Evolutionary conservation across 2,113 vertebrate genomes (phyloP), one percentile per base, ranked within the genome.

Genomic region (Mastomys coucha): DNA sequence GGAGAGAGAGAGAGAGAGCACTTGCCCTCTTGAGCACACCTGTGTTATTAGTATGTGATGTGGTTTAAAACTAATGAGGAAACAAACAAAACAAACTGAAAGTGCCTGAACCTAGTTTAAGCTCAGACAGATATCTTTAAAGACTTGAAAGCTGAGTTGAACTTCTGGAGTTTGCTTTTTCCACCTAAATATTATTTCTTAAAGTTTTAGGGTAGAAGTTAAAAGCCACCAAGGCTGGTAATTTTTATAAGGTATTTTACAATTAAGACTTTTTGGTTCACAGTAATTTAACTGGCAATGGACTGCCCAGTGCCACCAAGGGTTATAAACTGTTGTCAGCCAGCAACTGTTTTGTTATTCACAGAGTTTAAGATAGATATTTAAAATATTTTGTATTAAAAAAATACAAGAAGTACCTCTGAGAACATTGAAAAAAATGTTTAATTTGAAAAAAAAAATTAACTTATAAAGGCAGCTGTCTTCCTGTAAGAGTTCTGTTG

Each of bases 61-160:
- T 99, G 99, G 98, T 98, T 98, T 99, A 95, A 98, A 99, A 99
- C 98, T 98, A 99, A 99, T 85, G 98, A 99, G 45, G 2, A 70
- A 70, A 69, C 67, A 69, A 98, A 98, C 63, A 67, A 65, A 87
- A 88, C 67, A 70, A 99, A 99, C 98, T 99, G 99, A 99, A 99
- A 99, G 99, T 99, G 99, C 99, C 99, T 99, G 99, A 99, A 98
- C 99, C 99, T 99, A 97, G 99, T 99, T 99, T 99, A 99, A 99
- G 99, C 99, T 98, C 98, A 98, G 98, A 99, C 99, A 99, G 99
- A 98, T 98, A 99, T 99, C 98, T 99, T 99, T 98, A 94, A 99
- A 99, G 99, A 99, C 99, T 99, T 99, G 99, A 99, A 99, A 99
- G 99, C 99, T 99, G 98, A 98, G 98, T 99, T 99, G 98, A 98